Percentiles rank a stretch among this genome's conserved stretches.
phyloP scores from a whole-genome alignment of 2,888 invertebrate species.

The Metellina segmentata region DNA sequence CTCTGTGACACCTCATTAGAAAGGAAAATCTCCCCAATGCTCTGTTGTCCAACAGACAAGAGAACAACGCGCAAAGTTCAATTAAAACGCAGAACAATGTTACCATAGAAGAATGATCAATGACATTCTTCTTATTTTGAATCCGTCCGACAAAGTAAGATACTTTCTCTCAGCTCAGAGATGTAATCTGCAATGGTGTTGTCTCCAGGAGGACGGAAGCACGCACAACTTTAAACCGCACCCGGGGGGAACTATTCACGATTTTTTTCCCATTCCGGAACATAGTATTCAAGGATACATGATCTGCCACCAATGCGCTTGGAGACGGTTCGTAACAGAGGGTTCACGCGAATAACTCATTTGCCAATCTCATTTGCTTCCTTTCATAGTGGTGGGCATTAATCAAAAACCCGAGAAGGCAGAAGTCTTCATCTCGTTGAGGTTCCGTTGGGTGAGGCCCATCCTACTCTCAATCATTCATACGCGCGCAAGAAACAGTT shows the following conservation, averaged over 20 bases:
- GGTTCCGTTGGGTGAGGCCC: neutral
- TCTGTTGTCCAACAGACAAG: neutral
- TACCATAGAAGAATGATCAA: neutral
- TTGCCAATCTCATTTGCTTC: conserved; percentile 18
- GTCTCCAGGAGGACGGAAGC: no score
- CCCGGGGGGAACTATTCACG: no score
- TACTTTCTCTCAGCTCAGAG: no score
- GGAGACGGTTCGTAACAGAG: no score
- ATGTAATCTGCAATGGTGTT: no score
- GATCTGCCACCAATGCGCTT: no score
- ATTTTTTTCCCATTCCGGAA: no score
- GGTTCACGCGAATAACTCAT: neutral
- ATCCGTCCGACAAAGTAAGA: no score
- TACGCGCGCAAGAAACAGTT: neutral
- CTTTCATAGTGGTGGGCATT: conserved; percentile 9
- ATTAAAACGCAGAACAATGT: neutral
- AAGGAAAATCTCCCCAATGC: neutral
- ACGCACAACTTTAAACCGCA: no score
- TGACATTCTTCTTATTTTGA: neutral
- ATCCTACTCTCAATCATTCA: neutral
- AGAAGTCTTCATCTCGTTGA: conserved; percentile 8
- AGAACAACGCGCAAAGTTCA: neutral
- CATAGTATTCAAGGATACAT: no score
- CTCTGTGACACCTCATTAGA: neutral
- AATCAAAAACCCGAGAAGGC: conserved; percentile 18